Conservation (phyloP, 1,140 invertebrate species). For the Anastrepha obliqua region DNA sequence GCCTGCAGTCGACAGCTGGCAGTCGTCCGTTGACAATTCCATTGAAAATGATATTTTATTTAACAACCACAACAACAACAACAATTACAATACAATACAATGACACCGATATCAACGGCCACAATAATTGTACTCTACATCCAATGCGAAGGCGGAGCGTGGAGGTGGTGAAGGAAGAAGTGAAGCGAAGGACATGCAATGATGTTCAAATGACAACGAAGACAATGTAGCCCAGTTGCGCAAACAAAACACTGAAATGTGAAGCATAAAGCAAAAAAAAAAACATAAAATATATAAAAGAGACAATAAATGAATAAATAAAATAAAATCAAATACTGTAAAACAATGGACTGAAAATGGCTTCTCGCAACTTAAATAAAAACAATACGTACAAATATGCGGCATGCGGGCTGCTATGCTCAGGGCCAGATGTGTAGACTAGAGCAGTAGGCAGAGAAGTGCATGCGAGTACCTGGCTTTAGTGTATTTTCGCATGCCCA, state of each 20-base stretch:
- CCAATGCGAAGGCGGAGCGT: not conserved
- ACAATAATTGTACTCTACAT: slow-evolving; percentile 1
- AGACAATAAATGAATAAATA: not conserved
- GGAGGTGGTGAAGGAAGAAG: not conserved
- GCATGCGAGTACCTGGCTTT: not conserved
- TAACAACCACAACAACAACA: slow-evolving; percentile 36
- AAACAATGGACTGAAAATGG: slow-evolving; percentile 43
- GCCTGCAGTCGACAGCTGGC: not conserved
- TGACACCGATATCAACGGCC: slow-evolving; percentile 38
- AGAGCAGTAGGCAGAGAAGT: not conserved
- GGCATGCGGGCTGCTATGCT: not conserved
- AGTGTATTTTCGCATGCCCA: not conserved
- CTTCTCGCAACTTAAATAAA: slow-evolving; percentile 37
- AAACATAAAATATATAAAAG: not conserved
- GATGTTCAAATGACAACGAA: slow-evolving; percentile 27
- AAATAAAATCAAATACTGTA: not conserved
- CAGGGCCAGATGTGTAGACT: not conserved
- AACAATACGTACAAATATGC: slow-evolving; percentile 8
- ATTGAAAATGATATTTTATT: slow-evolving; percentile 46
- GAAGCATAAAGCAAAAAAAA: not conserved
- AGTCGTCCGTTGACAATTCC: slow-evolving; percentile 24
- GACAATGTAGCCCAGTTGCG: not conserved
- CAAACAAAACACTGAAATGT: not conserved
- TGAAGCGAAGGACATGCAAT: slow-evolving; percentile 11
- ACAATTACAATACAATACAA: not conserved